Base-by-base conservation (phyloP, 2,888 invertebrate species). In the Drosophila limbata region DNA sequence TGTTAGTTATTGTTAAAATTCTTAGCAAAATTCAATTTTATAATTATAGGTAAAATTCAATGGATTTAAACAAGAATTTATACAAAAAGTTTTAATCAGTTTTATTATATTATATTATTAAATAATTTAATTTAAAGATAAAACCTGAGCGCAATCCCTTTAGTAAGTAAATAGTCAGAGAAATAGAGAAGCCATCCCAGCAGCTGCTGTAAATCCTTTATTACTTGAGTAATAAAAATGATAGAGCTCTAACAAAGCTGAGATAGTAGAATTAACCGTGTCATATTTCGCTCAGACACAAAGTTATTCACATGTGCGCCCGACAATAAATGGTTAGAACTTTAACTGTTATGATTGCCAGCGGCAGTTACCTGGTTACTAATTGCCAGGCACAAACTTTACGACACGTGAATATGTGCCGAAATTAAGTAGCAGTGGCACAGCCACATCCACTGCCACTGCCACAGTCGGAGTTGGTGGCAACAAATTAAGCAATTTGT, bases 401-500 rank as follows among this genome's bases (percentile, higher is more conserved):
- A 40, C 64, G 68, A 57, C 68, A 68, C 69, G 70, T 79, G 79
- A 66, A 77, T 78, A 79, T 77, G 74, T 74, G 79, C 52, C 76
- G 61, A 70, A 74, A 74, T 74, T 66, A 66, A 74, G 63, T 50
- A 65, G 57, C 42, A 39, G 33, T 31, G 28, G 19, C 28, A 25
- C 25, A 37, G 17, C 33, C 33, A 42, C 40, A 33, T 1, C 25
- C 51, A 37, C 21, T 25, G 51, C 1, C 10, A 1, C n/a, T 51
- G 45, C 35, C 35, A 37, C 28, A 31, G 17, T 42, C 40, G 21
- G 31, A 52, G 56, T 53, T 47, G 59, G 37, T 50, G 60, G 69
- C 66, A 85, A 62, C 78, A 86, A 89, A 84, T 89, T 80, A 88
- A 68, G 71, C 84, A 86, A 86, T 88, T 88, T 79, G 72, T 57